Conservation (phyloP, 2,797 vertebrate species). For the Manis javanica region DNA sequence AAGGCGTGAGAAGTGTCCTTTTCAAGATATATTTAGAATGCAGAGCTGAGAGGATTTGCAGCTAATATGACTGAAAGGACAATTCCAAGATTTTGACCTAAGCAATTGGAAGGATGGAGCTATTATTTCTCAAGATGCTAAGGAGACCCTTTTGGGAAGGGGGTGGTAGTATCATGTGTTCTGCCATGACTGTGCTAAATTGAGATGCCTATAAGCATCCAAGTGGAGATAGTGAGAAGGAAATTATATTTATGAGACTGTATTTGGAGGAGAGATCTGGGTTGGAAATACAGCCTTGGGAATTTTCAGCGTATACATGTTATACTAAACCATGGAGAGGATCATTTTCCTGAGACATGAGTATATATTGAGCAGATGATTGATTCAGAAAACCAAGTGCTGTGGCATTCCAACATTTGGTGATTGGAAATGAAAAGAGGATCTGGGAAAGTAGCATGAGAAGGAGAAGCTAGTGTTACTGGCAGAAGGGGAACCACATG, state of each 20-base stretch:
- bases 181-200: not conserved
- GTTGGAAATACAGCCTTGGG: not conserved
- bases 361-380: not conserved
- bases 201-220: not conserved
- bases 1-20: not conserved
- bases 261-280: not conserved
- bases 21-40: not conserved
- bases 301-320: not conserved
- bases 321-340: not conserved
- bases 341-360: not conserved
- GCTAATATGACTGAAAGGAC: not conserved
- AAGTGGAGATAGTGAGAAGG: not conserved
- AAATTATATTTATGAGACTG: not conserved
- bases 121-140: not conserved
- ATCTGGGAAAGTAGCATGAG: not conserved
- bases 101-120: not conserved
- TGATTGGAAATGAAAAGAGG: not conserved
- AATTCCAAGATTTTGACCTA: not conserved
- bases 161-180: not conserved
- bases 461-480: not conserved
- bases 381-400: not conserved
- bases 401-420: not conserved
- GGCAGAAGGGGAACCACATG: not conserved
- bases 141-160: not conserved
- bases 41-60: not conserved